Conservation (phyloP, 2,113 vertebrate genomes). For the Terrapene triunguis region DNA sequence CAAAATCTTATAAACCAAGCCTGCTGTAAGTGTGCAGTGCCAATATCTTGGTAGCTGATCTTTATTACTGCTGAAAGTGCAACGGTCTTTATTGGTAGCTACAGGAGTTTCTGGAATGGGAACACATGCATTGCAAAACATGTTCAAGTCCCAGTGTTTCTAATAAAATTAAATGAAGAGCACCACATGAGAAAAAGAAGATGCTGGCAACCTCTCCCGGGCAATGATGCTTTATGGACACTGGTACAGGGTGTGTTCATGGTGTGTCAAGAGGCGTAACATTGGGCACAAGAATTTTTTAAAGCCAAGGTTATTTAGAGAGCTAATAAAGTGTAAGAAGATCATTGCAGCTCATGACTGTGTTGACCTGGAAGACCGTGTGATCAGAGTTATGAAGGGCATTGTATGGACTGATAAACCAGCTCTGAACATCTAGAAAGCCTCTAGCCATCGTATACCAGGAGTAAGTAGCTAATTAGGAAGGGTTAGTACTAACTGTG, state of each 20-base stretch:
- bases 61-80: conserved; percentile 4
- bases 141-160: background rate
- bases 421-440: background rate
- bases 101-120: background rate
- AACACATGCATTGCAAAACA: background rate
- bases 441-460: no score
- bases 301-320: background rate
- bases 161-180: background rate
- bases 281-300: background rate
- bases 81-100: background rate
- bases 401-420: background rate
- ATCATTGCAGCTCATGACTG: rapidly evolving
- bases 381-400: background rate
- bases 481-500: background rate
- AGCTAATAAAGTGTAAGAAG: background rate
- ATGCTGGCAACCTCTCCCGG: background rate
- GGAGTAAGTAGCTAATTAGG: background rate
- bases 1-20: background rate
- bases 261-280: background rate
- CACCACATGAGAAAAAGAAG: background rate
- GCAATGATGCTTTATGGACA: background rate
- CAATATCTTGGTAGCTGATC: background rate
- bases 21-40: background rate
- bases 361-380: no score
- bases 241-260: background rate